Base-by-base conservation (phyloP, 2,888 invertebrate species). In the Tenthredo mesomela region DNA sequence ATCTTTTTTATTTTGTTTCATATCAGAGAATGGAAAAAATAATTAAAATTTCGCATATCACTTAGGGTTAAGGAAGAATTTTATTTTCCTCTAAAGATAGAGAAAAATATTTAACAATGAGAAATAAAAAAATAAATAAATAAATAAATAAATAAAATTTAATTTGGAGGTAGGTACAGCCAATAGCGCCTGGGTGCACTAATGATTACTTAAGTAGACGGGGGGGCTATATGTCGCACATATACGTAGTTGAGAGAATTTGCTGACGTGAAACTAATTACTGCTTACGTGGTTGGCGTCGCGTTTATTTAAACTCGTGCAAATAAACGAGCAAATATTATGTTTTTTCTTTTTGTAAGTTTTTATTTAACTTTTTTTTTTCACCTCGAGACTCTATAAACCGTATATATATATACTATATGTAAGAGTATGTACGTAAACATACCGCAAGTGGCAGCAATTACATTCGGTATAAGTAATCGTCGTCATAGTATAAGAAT, bases 261-360 rank as follows among this genome's bases (percentile, higher is more conserved):
- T 40, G 80, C 80, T 80, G 80, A 80, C 80, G 61, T 80, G 58
- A 61, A 80, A 80, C 80, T 80, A 80, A 80, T 80, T 80, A 80
- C 80, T 80, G 80, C 80, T 80, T 80, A 80, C 80, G 80, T 80
- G 40, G 80, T 25, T 40, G 40, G 71, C 58, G 37, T 40, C 21
- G 58, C 18, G 78, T 18, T 80, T 80, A 58, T 58, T 61, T 58
- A 61, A 80, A 37, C 58, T 25, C 21, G 58, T 40, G 58, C 80
- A 78, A 78, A 78, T 78, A 58, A 78, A 78, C 58, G 58, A 58
- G 78, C 37, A 80, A 80, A 80, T 80, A 80, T 61, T 80, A 50
- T 73, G 54, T 71, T 18, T 54, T 77, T 37, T 33, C 0, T 70
- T 70, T 61, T 70, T 70, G 1, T 77, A 12, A 47, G 12, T 47